Conservation (phyloP, 2,888 invertebrate species). For the Celastrina argiolus region DNA sequence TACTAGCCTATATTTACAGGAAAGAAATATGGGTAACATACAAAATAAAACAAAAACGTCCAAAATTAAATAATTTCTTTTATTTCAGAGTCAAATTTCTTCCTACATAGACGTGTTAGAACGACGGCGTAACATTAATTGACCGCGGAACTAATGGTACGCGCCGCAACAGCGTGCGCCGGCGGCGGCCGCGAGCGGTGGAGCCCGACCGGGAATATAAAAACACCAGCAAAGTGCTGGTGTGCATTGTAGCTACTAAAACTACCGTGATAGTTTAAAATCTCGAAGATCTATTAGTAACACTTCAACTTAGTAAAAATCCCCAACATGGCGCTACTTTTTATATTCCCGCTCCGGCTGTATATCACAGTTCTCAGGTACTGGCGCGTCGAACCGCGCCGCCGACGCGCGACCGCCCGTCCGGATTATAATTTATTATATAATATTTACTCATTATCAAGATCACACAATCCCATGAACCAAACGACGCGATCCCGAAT, state of each 20-base stretch:
- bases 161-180: slow-evolving; percentile 63
- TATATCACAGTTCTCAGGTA: slow-evolving; percentile 45
- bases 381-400: slow-evolving; percentile 23
- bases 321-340: slow-evolving; percentile 33
- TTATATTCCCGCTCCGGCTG: slow-evolving; percentile 29
- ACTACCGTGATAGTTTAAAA: background rate
- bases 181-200: slow-evolving; percentile 41
- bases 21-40: background rate
- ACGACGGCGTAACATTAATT: slow-evolving; percentile 72
- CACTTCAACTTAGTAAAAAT: slow-evolving; percentile 24
- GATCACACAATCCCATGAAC: slow-evolving; percentile 74
- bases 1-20: background rate
- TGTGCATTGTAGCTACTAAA: too few species aligned
- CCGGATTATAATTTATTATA: slow-evolving; percentile 53
- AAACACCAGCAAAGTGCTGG: too few species aligned
- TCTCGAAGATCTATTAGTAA: background rate
- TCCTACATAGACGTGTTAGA: slow-evolving; percentile 77
- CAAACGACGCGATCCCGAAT: slow-evolving; percentile 64
- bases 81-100: slow-evolving; percentile 78
- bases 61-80: slow-evolving; percentile 79
- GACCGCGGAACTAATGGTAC: slow-evolving; percentile 70
- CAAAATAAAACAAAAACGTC: slow-evolving; percentile 65
- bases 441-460: slow-evolving; percentile 67
- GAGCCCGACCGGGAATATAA: background rate
- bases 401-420: slow-evolving; percentile 25